These are phyloP conservation scores for Drosophila biarmipes DNA, from an alignment of 1,140 invertebrate genomes.

Conservation along the genomic window DNA sequence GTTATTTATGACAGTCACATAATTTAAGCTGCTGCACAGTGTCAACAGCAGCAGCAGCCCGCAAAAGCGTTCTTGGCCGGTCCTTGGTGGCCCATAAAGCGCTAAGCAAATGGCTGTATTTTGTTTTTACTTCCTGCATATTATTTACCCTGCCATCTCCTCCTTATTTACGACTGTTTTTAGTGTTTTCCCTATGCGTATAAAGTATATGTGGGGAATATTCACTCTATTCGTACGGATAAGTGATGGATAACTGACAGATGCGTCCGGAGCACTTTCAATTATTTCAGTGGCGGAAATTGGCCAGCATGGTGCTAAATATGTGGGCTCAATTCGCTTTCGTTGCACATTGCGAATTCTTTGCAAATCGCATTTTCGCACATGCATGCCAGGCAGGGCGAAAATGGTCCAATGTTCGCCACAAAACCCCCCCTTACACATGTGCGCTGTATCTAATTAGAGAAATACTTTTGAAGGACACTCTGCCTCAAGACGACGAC, in stretches of 20 bases:
- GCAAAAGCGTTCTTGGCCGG: slow-evolving; percentile 11
- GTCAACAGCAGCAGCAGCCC: slow-evolving; percentile 40
- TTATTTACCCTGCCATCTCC: slow-evolving; percentile 11
- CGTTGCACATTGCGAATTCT: slow-evolving; percentile 42
- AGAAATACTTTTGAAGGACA: slow-evolving; percentile 83
- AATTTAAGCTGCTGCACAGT: slow-evolving; percentile 60
- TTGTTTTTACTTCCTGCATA: slow-evolving; percentile 20
- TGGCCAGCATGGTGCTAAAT: slow-evolving; percentile 36
- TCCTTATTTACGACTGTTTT: slow-evolving; percentile 15
- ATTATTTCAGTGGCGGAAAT: slow-evolving; percentile 44
- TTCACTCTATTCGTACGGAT: background rate
- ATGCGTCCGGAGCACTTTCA: slow-evolving; percentile 47
- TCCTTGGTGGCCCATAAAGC: slow-evolving; percentile 63
- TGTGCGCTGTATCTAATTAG: slow-evolving; percentile 73
- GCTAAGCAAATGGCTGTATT: slow-evolving; percentile 40
- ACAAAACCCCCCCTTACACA: background rate
- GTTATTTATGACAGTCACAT: slow-evolving; percentile 74
- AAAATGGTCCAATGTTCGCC: slow-evolving; percentile 39
- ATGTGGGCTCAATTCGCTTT: slow-evolving; percentile 37
- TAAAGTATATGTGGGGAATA: too few species aligned
- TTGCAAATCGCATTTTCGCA: slow-evolving; percentile 61
- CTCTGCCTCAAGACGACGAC: slow-evolving; percentile 58
- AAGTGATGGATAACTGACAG: slow-evolving; percentile 46
- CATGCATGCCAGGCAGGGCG: slow-evolving; percentile 53
- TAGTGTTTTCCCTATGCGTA: background rate